These are phyloP conservation scores for Xerus rutilus DNA, from an alignment of 2,797 vertebrate species.

Conservation along the genomic window DNA sequence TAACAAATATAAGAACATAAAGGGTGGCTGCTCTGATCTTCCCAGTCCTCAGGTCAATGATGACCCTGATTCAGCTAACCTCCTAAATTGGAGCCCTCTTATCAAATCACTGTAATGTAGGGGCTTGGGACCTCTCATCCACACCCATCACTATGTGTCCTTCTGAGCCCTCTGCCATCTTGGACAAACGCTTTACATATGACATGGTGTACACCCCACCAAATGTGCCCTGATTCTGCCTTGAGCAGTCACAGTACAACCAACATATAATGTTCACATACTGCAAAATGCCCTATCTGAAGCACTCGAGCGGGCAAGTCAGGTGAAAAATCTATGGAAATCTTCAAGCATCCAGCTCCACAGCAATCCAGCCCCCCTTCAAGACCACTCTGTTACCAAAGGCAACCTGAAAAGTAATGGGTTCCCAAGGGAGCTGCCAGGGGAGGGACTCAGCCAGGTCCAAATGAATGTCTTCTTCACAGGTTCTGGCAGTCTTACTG, in stretches of 20 bases:
- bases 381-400: background rate
- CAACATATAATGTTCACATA: accelerated
- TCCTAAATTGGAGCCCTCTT: background rate
- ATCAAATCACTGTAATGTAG: background rate
- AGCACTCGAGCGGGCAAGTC: background rate
- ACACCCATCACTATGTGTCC: background rate
- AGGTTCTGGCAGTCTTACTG: background rate
- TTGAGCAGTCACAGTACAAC: background rate
- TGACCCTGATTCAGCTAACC: background rate
- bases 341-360: background rate
- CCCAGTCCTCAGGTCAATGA: background rate
- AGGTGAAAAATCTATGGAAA: background rate
- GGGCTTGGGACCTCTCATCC: accelerated
- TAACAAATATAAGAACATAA: background rate
- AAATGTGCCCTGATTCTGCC: background rate
- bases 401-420: background rate
- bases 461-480: background rate
- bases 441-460: background rate
- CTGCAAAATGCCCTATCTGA: background rate
- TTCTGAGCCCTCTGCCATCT: background rate
- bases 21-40: background rate
- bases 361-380: accelerated
- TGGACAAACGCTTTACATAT: background rate
- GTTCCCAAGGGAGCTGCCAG: background rate
- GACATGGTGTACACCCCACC: background rate